phyloP scores from a whole-genome alignment of 2,888 invertebrate genomes.

The Eudemis profundana region DNA sequence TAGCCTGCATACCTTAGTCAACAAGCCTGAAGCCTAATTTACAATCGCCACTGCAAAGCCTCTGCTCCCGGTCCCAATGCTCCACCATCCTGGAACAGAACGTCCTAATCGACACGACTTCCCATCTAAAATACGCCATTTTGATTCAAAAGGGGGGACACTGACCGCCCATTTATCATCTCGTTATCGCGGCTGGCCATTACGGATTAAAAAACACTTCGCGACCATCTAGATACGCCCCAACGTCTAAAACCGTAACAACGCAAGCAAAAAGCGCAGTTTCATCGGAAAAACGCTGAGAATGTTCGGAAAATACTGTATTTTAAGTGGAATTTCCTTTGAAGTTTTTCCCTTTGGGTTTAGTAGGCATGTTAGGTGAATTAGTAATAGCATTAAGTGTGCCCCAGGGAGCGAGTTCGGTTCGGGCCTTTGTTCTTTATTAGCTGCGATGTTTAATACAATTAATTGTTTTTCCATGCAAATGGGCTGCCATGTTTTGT shows the following conservation, averaged over 20 bases:
- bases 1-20: background rate
- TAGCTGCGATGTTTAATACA: constrained; percentile 43
- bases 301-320: background rate
- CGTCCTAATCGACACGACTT: constrained; percentile 1
- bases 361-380: constrained; percentile 69
- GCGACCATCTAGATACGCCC: constrained; percentile 69
- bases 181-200: constrained; percentile 70
- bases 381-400: constrained; percentile 78
- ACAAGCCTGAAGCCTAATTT: constrained; percentile 16
- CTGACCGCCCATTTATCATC: constrained; percentile 68
- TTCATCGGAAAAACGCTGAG: constrained; percentile 22
- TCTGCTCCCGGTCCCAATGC: background rate
- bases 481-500: constrained; percentile 35
- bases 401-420: constrained; percentile 59
- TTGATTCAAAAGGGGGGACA: constrained; percentile 15
- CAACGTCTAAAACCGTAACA: constrained; percentile 43
- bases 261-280: constrained; percentile 15
- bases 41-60: constrained; percentile 12
- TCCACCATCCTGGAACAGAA: background rate
- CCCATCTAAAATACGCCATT: background rate
- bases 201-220: constrained; percentile 80
- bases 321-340: constrained; percentile 15
- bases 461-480: constrained; percentile 44
- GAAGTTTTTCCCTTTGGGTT: constrained; percentile 46
- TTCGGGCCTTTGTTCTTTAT: constrained; percentile 43